Base-by-base conservation (phyloP, 2,888 invertebrate genomes). In the Hanleya hanleyi region DNA sequence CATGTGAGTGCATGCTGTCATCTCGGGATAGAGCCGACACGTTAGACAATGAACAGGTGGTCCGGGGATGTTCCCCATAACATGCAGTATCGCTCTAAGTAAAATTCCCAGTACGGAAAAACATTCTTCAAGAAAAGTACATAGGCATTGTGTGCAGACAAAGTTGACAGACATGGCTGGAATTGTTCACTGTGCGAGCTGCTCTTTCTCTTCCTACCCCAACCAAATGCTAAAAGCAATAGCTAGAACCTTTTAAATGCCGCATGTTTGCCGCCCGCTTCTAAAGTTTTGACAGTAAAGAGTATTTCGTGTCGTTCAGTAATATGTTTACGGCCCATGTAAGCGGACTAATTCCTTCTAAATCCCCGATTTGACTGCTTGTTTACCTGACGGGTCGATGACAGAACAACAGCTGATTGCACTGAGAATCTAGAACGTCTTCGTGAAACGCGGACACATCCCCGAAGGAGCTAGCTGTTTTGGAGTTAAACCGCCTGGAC, bases 161-260 rank as follows among this genome's bases (percentile, higher is more conserved):
- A 57, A 57, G 57, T 57, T 57, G 57, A 57, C 57, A 57, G 57
- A 57, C 22, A 57, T 57, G 57, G 26, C 29, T 22, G 29, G 57
- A 57, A 57, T n/a, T 57, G 57, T 47, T 32, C 22, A 32, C 22
- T 15, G 12, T 22, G 26, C 26, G 57, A 9, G 57, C 29, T 26
- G 22, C 29, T 22, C 26, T 57, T 15, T 22, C 22, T 9, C 22
- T 22, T 57, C 26, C 32, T 32, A 57, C 57, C 22, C 22, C 15
- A 29, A 57, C 57, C 7, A 57, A 57, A 57, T 57, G 18, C 57
- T 57, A 4, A 57, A 57, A 57, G 57, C 57, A 57, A 29, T 57
- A 29, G 29, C 12, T 32, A 15, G 57, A 57, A 57, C 57, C 12
- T 57, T 57, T 22, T 26, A 57, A 57, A 32, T 29, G 12, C 15